These are phyloP conservation scores for Anarsia innoxiella DNA, from an alignment of 2,888 invertebrate genomes.

Conservation along the genomic window DNA sequence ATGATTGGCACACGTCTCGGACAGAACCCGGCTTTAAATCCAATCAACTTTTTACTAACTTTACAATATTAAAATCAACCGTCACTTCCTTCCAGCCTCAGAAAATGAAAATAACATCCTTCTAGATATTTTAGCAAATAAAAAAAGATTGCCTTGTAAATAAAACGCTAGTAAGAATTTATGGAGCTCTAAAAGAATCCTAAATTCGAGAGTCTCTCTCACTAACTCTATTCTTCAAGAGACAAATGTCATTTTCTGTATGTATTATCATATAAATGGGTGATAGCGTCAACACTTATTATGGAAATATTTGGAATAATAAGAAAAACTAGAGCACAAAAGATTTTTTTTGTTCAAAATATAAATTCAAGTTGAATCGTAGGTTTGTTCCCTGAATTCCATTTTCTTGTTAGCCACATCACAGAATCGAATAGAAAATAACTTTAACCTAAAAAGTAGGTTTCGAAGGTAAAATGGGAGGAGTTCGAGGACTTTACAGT, in stretches of 20 bases:
- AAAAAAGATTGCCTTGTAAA: slow-evolving; percentile 2
- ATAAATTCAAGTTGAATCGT: no score
- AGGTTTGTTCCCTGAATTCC: no score
- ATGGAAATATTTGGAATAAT: slow-evolving; percentile 36
- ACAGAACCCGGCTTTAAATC: slow-evolving; percentile 20
- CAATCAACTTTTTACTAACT: slow-evolving; percentile 17
- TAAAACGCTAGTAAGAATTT: slow-evolving; percentile 1
- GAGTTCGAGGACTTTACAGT: no score
- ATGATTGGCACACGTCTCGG: slow-evolving; percentile 46
- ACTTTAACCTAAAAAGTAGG: no score
- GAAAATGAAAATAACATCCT: neutral
- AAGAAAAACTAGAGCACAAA: slow-evolving; percentile 24
- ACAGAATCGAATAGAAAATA: no score
- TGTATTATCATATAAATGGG: slow-evolving; percentile 41
- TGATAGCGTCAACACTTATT: slow-evolving; percentile 32
- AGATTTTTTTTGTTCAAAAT: no score
- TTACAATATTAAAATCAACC: neutral
- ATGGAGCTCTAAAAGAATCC: neutral
- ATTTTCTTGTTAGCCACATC: no score
- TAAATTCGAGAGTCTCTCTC: neutral
- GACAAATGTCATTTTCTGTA: slow-evolving; percentile 23
- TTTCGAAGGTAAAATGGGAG: no score
- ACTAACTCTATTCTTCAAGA: slow-evolving; percentile 3
- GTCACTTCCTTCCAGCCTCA: neutral
- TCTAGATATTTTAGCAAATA: neutral